These are phyloP conservation scores for Pelochelys cantorii DNA, from an alignment of 2,797 vertebrate genomes.

Conservation along the genomic window DNA sequence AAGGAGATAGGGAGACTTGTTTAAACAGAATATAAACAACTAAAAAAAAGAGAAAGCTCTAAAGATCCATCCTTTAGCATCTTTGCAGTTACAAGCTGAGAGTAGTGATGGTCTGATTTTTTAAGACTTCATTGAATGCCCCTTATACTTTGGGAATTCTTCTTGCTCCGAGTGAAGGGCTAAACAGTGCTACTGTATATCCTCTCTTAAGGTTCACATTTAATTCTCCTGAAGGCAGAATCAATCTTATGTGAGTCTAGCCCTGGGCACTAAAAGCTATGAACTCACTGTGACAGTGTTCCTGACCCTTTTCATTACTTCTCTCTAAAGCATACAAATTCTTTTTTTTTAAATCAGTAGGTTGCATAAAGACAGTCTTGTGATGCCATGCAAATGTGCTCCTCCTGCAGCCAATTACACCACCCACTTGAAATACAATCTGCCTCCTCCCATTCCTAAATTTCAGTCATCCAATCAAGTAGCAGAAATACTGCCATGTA, in stretches of 20 bases:
- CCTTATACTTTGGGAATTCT: neutral
- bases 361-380: neutral
- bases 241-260: neutral
- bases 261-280: neutral
- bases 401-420: neutral
- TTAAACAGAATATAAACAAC: neutral
- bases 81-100: conserved; percentile 15
- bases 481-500: neutral
- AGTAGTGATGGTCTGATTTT: conserved; percentile 32
- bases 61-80: too few relatives aligned
- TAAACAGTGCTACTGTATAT: neutral
- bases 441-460: neutral
- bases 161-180: neutral
- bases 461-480: neutral
- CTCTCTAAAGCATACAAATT: neutral
- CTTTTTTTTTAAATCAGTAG: rapidly evolving
- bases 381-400: neutral
- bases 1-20: neutral
- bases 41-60: too few relatives aligned
- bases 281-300: neutral
- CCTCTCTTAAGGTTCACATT: neutral
- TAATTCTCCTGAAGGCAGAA: neutral
- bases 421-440: neutral
- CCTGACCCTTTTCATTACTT: neutral
- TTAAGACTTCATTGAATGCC: conserved; percentile 20